A percentile compares a stretch with the other conserved stretches of the same genome.
Conservation (phyloP, 2,113 vertebrate species). For the Vulpes vulpes region DNA sequence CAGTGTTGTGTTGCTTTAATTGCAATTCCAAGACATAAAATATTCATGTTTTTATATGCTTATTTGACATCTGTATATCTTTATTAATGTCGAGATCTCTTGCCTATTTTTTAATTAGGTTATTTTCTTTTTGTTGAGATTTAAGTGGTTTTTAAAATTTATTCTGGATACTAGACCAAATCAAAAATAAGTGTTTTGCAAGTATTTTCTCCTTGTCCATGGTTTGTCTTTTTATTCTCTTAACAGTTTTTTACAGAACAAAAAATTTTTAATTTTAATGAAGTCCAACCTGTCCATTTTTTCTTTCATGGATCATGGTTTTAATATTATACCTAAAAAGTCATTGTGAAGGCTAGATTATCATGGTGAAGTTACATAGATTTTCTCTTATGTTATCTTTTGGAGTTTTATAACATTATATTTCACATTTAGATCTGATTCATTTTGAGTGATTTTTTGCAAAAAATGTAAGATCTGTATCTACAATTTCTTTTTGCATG, state of each 20-base stretch:
- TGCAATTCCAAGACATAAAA: not conserved
- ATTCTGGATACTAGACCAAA: not conserved
- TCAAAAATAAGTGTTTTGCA: not conserved
- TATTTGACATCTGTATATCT: not conserved
- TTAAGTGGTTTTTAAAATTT: not conserved
- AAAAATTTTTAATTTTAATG: not conserved
- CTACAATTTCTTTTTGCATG: not conserved
- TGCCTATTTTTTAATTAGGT: not conserved
- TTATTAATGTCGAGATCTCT: not conserved
- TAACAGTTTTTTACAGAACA: not conserved
- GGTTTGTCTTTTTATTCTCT: not conserved
- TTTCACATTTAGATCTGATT: not conserved
- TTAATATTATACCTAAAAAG: not conserved
- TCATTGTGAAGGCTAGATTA: not conserved
- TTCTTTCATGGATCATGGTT: not conserved
- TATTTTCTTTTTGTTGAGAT: not conserved
- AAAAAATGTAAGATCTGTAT: not conserved
- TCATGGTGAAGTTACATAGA: not conserved
- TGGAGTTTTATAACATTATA: not conserved
- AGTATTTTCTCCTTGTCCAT: not conserved
- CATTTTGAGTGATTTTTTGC: not conserved
- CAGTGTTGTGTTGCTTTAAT: not conserved
- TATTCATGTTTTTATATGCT: not conserved
- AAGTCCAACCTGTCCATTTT: not conserved
- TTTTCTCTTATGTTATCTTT: not conserved